phyloP scores from a whole-genome alignment of 2,888 invertebrate genomes.

The Apodemia zela region DNA sequence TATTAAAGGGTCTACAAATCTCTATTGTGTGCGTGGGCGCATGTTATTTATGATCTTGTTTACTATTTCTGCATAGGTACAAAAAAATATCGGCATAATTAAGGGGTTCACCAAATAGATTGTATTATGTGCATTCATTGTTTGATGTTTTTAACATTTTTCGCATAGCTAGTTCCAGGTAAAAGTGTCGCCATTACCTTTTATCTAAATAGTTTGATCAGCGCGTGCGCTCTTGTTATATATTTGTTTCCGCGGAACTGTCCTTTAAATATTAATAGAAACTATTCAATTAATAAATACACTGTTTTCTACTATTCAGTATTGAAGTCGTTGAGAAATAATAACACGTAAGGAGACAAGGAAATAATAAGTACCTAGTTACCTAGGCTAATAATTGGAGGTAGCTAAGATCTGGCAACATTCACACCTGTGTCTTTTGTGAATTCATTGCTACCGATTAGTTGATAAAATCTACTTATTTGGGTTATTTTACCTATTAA shows the following conservation, averaged over 20 bases:
- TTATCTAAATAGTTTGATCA: constrained; percentile 4
- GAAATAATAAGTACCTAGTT: background rate
- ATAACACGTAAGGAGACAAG: background rate
- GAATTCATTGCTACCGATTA: no score
- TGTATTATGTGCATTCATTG: constrained; percentile 7
- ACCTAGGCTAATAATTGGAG: background rate
- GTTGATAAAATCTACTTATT: no score
- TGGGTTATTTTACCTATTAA: no score
- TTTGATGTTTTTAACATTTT: constrained; percentile 1
- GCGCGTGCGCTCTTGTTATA: constrained; percentile 2
- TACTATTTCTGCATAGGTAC: constrained; percentile 15
- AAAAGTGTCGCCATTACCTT: background rate
- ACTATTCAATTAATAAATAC: background rate
- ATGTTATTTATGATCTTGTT: constrained; percentile 16
- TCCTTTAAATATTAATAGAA: background rate
- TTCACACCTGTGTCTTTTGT: background rate
- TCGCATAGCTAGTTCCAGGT: background rate
- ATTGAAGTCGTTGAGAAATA: background rate
- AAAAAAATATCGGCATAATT: constrained; percentile 10
- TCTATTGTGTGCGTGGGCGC: background rate
- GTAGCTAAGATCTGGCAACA: background rate
- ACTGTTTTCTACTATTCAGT: background rate
- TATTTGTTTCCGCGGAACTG: constrained; percentile 11
- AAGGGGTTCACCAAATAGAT: background rate
- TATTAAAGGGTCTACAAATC: constrained; percentile 3